These are phyloP conservation scores for Argyresthia albistria DNA, from an alignment of 2,888 invertebrate genomes.

Conservation along the genomic window DNA sequence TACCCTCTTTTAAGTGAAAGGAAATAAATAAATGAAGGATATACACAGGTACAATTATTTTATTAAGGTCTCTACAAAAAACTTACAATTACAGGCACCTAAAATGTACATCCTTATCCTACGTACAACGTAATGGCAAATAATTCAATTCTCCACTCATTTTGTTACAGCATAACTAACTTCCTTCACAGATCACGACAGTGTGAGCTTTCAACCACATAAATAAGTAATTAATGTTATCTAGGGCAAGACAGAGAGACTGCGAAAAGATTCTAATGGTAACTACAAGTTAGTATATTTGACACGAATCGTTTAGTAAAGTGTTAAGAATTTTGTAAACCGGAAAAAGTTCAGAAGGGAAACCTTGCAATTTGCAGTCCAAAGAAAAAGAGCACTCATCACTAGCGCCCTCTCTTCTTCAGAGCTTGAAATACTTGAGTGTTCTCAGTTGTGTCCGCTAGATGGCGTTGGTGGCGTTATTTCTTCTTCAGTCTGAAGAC, in stretches of 20 bases:
- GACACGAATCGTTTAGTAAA: background rate
- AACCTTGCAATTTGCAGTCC: too few relatives aligned
- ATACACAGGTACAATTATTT: slow-evolving; percentile 18
- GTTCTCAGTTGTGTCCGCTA: slow-evolving; percentile 9
- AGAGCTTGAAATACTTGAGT: too few relatives aligned
- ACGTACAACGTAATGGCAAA: slow-evolving; percentile 68
- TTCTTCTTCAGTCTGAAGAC: slow-evolving; percentile 56
- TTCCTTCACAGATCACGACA: slow-evolving; percentile 27
- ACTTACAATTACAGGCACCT: slow-evolving; percentile 63
- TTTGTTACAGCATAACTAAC: slow-evolving; percentile 27
- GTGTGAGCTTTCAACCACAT: slow-evolving; percentile 37
- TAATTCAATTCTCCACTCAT: slow-evolving; percentile 45
- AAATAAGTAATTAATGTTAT: slow-evolving; percentile 42
- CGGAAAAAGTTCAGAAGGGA: background rate
- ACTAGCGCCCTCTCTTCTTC: too few relatives aligned
- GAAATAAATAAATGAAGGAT: slow-evolving; percentile 10
- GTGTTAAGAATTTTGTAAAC: too few relatives aligned
- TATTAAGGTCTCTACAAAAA: slow-evolving; percentile 56
- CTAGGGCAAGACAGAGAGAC: slow-evolving; percentile 36
- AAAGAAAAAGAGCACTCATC: too few relatives aligned
- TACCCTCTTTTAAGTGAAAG: too few relatives aligned
- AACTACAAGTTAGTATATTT: slow-evolving; percentile 27
- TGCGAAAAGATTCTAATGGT: slow-evolving; percentile 35
- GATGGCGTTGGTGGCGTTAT: slow-evolving; percentile 24
- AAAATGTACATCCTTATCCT: slow-evolving; percentile 68